Percentiles rank a stretch among this genome's conserved stretches.
Evolutionary conservation across 64 coral and sea anemone genomes (phyloP).

Genomic region (Cladopsammia gracilis): DNA sequence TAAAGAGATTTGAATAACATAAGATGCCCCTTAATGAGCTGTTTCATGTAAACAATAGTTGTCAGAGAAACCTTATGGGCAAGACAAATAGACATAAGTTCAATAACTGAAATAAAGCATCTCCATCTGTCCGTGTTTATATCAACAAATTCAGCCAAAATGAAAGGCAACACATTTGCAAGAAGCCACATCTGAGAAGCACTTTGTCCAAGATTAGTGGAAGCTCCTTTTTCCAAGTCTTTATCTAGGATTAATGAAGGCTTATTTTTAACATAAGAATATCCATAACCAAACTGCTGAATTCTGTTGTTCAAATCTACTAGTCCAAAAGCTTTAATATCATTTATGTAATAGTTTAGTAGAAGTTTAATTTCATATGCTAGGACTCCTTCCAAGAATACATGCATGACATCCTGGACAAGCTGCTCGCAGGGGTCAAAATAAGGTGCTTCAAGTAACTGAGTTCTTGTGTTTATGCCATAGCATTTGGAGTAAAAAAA

Average conservation of each 20-base stretch:
- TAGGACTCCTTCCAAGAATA: slow-evolving; percentile 39
- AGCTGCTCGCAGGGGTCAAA: slow-evolving; percentile 39
- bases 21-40: slow-evolving; percentile 34
- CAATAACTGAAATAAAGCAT: slow-evolving; percentile 37
- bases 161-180: slow-evolving; percentile 24
- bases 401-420: slow-evolving; percentile 36
- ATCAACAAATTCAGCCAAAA: slow-evolving; percentile 24
- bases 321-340: background rate
- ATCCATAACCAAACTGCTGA: slow-evolving; percentile 10
- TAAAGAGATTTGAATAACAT: slow-evolving; percentile 41
- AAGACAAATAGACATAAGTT: slow-evolving; percentile 52
- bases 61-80: slow-evolving; percentile 16
- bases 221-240: background rate
- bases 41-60: slow-evolving; percentile 21
- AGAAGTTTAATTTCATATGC: slow-evolving; percentile 42
- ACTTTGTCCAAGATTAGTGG: slow-evolving; percentile 37
- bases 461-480: slow-evolving; percentile 10
- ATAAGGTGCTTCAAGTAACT: background rate
- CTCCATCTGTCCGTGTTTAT: background rate
- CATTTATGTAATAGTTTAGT: slow-evolving; percentile 30
- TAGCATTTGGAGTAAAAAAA: slow-evolving; percentile 23
- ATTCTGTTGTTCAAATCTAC: slow-evolving; percentile 24
- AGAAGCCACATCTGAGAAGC: slow-evolving; percentile 40
- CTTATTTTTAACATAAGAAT: slow-evolving; percentile 25
- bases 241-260: background rate